Conservation (phyloP, 2,888 invertebrate species). For the Caradrina clavipalpis region DNA sequence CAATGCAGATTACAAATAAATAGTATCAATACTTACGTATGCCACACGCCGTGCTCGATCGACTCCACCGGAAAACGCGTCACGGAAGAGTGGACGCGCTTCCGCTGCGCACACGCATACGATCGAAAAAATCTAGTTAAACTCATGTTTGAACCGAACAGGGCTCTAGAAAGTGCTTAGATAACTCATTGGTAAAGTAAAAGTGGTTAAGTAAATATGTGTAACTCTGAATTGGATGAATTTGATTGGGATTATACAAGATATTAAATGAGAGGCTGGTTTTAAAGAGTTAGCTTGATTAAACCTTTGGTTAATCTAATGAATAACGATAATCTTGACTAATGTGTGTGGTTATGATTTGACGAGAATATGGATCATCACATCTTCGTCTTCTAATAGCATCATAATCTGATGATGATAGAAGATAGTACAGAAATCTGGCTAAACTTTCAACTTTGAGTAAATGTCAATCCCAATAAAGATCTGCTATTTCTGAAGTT, state of each 20-base stretch:
- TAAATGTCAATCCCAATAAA: too few relatives aligned
- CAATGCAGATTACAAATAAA: conserved; percentile 38
- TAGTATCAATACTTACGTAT: conserved; percentile 55
- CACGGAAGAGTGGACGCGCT: conserved; percentile 62
- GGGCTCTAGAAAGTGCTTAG: conserved; percentile 59
- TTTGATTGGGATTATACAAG: conserved; percentile 21
- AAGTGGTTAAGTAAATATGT: conserved; percentile 48
- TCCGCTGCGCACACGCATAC: conserved; percentile 66
- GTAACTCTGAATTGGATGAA: conserved; percentile 7
- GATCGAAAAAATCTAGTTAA: conserved; percentile 54
- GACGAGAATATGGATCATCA: too few relatives aligned
- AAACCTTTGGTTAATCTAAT: neutral
- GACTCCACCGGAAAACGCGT: conserved; percentile 60
- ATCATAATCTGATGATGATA: too few relatives aligned
- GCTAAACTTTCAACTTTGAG: too few relatives aligned
- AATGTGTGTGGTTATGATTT: too few relatives aligned
- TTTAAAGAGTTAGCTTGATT: neutral
- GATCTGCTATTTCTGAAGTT: too few relatives aligned
- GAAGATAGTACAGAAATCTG: too few relatives aligned
- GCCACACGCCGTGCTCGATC: conserved; percentile 56
- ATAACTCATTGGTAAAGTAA: conserved; percentile 55
- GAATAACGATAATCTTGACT: neutral
- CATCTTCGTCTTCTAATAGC: too few relatives aligned
- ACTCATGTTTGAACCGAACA: conserved; percentile 45
- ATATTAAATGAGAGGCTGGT: neutral